phyloP scores from a whole-genome alignment of 37 sponge, comb jelly and placozoan species.

The Axinella damicornis region DNA sequence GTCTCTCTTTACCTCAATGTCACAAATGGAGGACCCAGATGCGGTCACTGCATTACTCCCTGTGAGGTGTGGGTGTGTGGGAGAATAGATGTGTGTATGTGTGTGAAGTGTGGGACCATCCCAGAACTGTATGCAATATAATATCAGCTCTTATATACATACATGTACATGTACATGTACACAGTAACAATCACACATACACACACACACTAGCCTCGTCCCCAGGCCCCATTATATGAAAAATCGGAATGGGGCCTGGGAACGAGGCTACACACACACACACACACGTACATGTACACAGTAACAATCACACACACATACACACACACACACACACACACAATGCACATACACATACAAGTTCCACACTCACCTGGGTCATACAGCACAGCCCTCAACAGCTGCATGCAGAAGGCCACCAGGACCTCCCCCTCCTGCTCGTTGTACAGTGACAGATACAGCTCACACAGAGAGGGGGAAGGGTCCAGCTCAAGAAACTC shows the following conservation, averaged over 20 bases:
- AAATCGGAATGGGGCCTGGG: too few species aligned
- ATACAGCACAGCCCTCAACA: constrained; percentile 36
- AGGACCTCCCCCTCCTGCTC: constrained; percentile 15
- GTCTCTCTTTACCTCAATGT: constrained; percentile 43
- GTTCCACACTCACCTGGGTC: constrained; percentile 25
- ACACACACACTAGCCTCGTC: constrained; percentile 18
- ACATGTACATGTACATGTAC: not conserved
- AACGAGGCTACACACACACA: not conserved
- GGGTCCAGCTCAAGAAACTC: constrained; percentile 77
- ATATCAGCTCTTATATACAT: too few species aligned
- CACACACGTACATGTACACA: not conserved
- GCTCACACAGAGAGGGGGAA: constrained; percentile 18
- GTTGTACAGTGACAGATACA: constrained; percentile 53
- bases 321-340: constrained; percentile 21
- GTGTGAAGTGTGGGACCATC: too few species aligned
- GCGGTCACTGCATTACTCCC: constrained; percentile 23
- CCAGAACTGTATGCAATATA: too few species aligned
- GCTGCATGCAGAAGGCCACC: constrained; percentile 33
- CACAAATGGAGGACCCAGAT: constrained; percentile 36
- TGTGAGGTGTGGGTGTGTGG: not conserved
- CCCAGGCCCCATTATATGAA: too few species aligned
- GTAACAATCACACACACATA: not conserved
- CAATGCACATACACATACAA: not conserved
- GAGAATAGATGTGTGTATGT: not conserved
- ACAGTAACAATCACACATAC: not conserved